Evolutionary conservation across 2,888 invertebrate species (phyloP).

Genomic region (Hemithea aestivaria): DNA sequence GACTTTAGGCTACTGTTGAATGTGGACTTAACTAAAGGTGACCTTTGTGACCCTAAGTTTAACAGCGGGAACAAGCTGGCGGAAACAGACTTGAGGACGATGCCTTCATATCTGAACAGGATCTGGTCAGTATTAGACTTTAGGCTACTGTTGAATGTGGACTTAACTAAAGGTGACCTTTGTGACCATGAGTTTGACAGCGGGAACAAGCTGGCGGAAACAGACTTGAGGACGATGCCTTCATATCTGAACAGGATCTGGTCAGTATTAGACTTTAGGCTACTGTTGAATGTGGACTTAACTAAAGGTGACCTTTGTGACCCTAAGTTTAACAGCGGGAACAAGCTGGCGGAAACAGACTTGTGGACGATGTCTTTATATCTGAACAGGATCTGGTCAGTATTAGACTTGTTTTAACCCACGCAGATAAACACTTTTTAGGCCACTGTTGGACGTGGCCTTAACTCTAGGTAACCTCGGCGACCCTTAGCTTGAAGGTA

Average conservation of each 20-base stretch:
- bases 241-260: constrained; percentile 75
- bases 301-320: constrained; percentile 67
- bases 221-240: constrained; percentile 73
- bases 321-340: constrained; percentile 71
- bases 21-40: constrained; percentile 67
- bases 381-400: constrained; percentile 74
- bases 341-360: constrained; percentile 70
- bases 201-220: constrained; percentile 73
- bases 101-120: constrained; percentile 75
- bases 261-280: too few species aligned
- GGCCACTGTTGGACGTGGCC: constrained; percentile 60
- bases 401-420: too few species aligned
- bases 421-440: too few species aligned
- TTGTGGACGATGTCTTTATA: constrained; percentile 75
- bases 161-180: constrained; percentile 64
- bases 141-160: too few species aligned
- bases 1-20: too few species aligned
- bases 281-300: too few species aligned
- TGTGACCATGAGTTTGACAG: constrained; percentile 72
- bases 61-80: constrained; percentile 75
- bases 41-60: constrained; percentile 67
- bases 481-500: constrained; percentile 72
- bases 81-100: constrained; percentile 72
- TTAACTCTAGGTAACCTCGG: constrained; percentile 66
- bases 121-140: constrained; percentile 61